A percentile compares a stretch with the other conserved stretches of the same genome.
phyloP scores from a whole-genome alignment of 2,797 vertebrate species.

The Astyanax mexicanus region DNA sequence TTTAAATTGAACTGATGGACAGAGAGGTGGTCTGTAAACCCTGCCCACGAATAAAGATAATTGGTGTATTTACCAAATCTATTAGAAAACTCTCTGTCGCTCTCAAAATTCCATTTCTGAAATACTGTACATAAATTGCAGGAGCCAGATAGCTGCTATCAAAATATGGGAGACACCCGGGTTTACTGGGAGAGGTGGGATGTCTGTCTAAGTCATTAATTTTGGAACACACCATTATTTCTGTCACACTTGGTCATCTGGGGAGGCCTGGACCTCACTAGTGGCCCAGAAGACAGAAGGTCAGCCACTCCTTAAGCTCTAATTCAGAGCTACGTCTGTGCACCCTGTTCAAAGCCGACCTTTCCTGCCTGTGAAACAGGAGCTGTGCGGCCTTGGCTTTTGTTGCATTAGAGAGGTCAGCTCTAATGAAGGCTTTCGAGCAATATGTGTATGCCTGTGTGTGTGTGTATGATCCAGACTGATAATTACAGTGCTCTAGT shows the following conservation, averaged over 20 bases:
- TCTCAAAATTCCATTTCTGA: no score
- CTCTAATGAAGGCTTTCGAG: conserved; percentile 62
- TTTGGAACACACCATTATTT: not conserved
- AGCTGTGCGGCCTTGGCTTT: conserved; percentile 36
- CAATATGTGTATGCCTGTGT: conserved; percentile 55
- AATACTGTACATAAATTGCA: no score
- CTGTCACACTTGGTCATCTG: not conserved
- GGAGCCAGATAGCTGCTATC: no score
- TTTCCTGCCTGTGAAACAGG: conserved; percentile 52
- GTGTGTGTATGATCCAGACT: conserved; percentile 58
- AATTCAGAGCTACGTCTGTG: conserved; percentile 66
- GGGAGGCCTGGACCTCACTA: conserved; percentile 45
- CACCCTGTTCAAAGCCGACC: conserved; percentile 65
- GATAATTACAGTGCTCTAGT: conserved; percentile 65
- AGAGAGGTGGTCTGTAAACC: no score
- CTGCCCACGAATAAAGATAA: no score
- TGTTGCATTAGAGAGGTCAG: conserved; percentile 64
- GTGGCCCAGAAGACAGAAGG: conserved; percentile 59
- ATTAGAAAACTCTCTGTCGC: no score
- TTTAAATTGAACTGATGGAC: no score
- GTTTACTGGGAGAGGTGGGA: no score
- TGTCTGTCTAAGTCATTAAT: no score
- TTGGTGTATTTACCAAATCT: no score
- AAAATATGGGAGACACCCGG: no score
- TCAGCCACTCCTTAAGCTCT: conserved; percentile 67